Evolutionary conservation across 2,888 invertebrate genomes (phyloP).

Genomic region (Camptogramma bilineatum): DNA sequence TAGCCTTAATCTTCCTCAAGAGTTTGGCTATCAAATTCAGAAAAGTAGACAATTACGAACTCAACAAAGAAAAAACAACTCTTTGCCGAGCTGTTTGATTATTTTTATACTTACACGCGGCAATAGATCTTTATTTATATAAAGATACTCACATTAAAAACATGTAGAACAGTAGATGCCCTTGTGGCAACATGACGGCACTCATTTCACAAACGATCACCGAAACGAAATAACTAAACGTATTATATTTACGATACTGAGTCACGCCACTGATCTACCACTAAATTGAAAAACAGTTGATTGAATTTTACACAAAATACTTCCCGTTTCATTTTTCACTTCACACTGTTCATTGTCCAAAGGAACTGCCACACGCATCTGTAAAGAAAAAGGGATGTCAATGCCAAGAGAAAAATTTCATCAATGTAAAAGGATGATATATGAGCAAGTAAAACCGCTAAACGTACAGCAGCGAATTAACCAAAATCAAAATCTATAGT

Average conservation of each 20-base stretch:
- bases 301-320: slow-evolving; percentile 49
- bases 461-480: too few species aligned
- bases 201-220: slow-evolving; percentile 57
- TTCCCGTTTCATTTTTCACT: slow-evolving; percentile 53
- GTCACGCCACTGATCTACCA: slow-evolving; percentile 59
- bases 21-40: too few species aligned
- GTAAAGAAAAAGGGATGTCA: slow-evolving; percentile 47
- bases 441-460: too few species aligned
- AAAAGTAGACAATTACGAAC: too few species aligned
- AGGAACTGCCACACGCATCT: slow-evolving; percentile 53
- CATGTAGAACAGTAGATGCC: slow-evolving; percentile 63
- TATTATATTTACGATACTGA: slow-evolving; percentile 52
- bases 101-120: too few species aligned
- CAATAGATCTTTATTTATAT: background rate
- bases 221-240: slow-evolving; percentile 58
- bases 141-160: slow-evolving; percentile 70
- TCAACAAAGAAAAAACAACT: too few species aligned
- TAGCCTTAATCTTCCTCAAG: too few species aligned
- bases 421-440: too few species aligned
- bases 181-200: slow-evolving; percentile 61
- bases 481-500: too few species aligned
- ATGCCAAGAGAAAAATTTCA: background rate
- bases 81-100: too few species aligned
- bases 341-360: slow-evolving; percentile 63
- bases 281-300: slow-evolving; percentile 55